phyloP scores from a whole-genome alignment of 2,113 vertebrate species.

The Percina caprodes region DNA sequence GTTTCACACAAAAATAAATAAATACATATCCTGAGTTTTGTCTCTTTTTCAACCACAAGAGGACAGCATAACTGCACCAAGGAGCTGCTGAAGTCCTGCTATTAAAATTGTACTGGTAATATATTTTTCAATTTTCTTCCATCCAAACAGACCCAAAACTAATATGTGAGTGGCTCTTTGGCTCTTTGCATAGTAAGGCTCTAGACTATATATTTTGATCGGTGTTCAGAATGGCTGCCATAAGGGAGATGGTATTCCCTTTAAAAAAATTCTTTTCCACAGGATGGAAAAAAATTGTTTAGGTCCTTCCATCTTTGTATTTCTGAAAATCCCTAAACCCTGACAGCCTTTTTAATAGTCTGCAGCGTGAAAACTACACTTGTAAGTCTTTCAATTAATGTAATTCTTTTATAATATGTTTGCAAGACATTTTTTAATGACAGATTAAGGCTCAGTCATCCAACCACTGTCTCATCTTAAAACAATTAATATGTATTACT shows the following conservation, averaged over 20 bases:
- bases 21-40: not conserved
- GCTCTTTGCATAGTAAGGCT: not conserved
- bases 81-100: not conserved
- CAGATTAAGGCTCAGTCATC: not conserved
- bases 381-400: not conserved
- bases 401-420: not conserved
- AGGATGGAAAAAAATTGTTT: not conserved
- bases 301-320: not conserved
- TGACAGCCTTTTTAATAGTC: not conserved
- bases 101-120: not conserved
- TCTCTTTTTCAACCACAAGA: slow-evolving; percentile 43
- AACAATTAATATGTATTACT: not conserved
- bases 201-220: not conserved
- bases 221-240: not conserved
- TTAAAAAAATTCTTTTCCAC: no score
- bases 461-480: not conserved
- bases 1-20: not conserved
- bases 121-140: not conserved
- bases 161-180: not conserved
- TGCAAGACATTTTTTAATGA: not conserved
- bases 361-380: not conserved
- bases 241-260: not conserved
- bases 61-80: slow-evolving; percentile 14
- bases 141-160: not conserved
- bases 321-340: not conserved